Percentiles rank a stretch among this genome's conserved stretches.
Conservation (phyloP, 2,113 vertebrate species). For the Nothobranchius kuhntae region DNA sequence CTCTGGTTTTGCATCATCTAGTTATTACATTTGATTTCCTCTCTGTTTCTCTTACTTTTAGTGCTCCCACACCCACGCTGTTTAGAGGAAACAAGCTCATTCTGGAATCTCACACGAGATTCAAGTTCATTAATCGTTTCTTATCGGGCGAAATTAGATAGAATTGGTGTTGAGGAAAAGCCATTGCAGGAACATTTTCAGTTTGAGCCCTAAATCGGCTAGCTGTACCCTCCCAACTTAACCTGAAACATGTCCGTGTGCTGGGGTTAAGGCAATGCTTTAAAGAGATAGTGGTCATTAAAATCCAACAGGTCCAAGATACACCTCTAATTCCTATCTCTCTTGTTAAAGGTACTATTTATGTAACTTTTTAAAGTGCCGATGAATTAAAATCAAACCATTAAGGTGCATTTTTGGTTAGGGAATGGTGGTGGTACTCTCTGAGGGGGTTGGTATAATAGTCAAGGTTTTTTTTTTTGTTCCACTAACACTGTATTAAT, state of each 20-base stretch:
- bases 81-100: slow-evolving; percentile 44
- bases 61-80: slow-evolving; percentile 32
- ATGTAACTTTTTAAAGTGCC: slow-evolving; percentile 82
- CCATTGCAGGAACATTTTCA: slow-evolving; percentile 59
- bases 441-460: slow-evolving; percentile 53
- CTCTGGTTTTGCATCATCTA: slow-evolving; percentile 81
- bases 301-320: slow-evolving; percentile 60
- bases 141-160: slow-evolving; percentile 40
- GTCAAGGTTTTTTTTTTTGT: slow-evolving; percentile 34
- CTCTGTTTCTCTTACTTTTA: slow-evolving; percentile 46
- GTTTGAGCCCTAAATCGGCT: slow-evolving; percentile 68
- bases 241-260: slow-evolving; percentile 15
- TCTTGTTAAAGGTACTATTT: slow-evolving; percentile 80
- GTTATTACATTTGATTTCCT: slow-evolving; percentile 63
- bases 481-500: slow-evolving; percentile 85
- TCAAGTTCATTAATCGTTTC: slow-evolving; percentile 36
- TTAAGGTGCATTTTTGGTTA: slow-evolving; percentile 72
- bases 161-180: slow-evolving; percentile 53
- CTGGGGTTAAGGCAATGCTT: slow-evolving; percentile 48
- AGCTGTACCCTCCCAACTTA: slow-evolving; percentile 35
- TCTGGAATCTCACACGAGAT: slow-evolving; percentile 36
- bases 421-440: slow-evolving; percentile 51
- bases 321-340: slow-evolving; percentile 73
- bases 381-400: slow-evolving; percentile 78
- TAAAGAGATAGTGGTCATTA: slow-evolving; percentile 36